These are phyloP conservation scores for Eretmocerus hayati DNA, from an alignment of 2,888 invertebrate genomes.

Conservation along the genomic window DNA sequence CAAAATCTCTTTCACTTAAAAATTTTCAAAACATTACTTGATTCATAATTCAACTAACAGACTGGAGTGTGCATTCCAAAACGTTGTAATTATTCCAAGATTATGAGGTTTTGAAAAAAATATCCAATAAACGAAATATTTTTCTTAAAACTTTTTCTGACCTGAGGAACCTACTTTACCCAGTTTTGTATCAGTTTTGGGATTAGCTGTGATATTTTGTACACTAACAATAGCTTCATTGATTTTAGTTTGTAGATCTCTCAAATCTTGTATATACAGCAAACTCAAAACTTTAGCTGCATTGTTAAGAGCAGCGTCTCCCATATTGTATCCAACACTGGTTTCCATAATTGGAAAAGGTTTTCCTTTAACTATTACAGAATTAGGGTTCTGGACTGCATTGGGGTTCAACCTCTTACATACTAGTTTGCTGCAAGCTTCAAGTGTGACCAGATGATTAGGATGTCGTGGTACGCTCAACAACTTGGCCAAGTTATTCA, in stretches of 20 bases:
- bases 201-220: slow-evolving; percentile 90
- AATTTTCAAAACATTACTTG: too few relatives aligned
- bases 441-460: slow-evolving; percentile 68
- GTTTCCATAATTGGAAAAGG: slow-evolving; percentile 64
- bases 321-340: slow-evolving; percentile 60
- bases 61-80: too few relatives aligned
- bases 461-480: slow-evolving; percentile 76
- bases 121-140: background rate
- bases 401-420: slow-evolving; percentile 54
- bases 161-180: slow-evolving; percentile 98
- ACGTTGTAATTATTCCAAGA: too few relatives aligned
- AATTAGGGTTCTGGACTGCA: slow-evolving; percentile 52
- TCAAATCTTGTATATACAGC: slow-evolving; percentile 75
- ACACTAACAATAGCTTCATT: slow-evolving; percentile 91
- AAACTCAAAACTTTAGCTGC: slow-evolving; percentile 73
- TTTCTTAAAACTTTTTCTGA: too few relatives aligned
- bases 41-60: too few relatives aligned
- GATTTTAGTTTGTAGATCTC: slow-evolving; percentile 84
- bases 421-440: slow-evolving; percentile 61
- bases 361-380: slow-evolving; percentile 54
- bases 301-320: slow-evolving; percentile 59
- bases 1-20: too few relatives aligned
- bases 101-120: too few relatives aligned
- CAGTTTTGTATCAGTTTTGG: slow-evolving; percentile 89
- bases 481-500: slow-evolving; percentile 69